Conservation (phyloP, 2,797 vertebrate species). For the Crenichthys baileyi region DNA sequence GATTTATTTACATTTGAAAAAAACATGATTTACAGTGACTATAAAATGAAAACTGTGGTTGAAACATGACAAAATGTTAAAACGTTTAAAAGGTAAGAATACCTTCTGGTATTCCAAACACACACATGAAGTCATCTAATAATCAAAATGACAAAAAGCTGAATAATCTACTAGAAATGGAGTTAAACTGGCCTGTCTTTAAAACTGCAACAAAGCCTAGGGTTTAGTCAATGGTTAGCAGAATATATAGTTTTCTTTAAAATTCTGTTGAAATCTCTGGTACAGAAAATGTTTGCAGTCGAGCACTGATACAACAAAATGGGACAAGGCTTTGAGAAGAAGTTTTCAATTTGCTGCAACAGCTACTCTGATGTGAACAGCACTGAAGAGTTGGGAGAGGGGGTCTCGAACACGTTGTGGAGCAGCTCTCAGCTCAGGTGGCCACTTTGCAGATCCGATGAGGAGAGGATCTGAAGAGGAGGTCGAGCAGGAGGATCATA, state of each 20-base stretch:
- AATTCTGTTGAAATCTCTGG: neutral
- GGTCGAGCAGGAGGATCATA: constrained; percentile 31
- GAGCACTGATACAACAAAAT: neutral
- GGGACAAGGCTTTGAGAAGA: neutral
- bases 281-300: neutral
- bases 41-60: too few relatives aligned
- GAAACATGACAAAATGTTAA: too few relatives aligned
- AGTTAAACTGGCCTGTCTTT: too few relatives aligned
- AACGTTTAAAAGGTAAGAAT: too few relatives aligned
- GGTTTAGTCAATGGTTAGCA: too few relatives aligned
- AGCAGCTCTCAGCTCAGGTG: constrained; percentile 53
- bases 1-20: too few relatives aligned
- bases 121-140: too few relatives aligned
- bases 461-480: constrained; percentile 44
- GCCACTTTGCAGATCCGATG: constrained; percentile 39
- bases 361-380: neutral
- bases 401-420: constrained; percentile 6
- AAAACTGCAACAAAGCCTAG: too few relatives aligned
- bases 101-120: too few relatives aligned
- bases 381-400: constrained; percentile 10
- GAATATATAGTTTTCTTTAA: neutral
- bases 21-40: too few relatives aligned
- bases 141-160: too few relatives aligned
- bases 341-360: neutral
- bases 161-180: too few relatives aligned